Base-by-base conservation (phyloP, 2,113 vertebrate genomes). In the Bufo gargarizans region DNA sequence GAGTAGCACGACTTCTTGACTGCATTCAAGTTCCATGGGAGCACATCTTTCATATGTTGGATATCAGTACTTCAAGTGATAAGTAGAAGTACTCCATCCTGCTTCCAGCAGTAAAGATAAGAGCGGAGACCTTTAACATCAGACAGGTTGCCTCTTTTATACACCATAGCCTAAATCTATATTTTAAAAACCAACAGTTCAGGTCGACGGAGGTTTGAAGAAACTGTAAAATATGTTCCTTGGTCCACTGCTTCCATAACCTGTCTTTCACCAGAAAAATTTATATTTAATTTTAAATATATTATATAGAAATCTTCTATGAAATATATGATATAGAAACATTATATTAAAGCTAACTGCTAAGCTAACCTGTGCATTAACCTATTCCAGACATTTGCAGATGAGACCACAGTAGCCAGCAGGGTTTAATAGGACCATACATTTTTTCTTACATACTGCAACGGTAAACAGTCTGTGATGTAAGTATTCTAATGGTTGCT, bases 91-190 rank as follows among this genome's bases (percentile, higher is more conserved):
- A 47, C 59, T 49, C 20, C 7, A 71, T 16, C 82, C 14, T 17
- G 71, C n/a, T 84, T 59, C 20, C 65, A 71, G 82, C 47, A 84
- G 61, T 84, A 33, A 76, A 67, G 50, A 84, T 67, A 69, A 84
- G 65, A 71, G 82, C 63, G 19, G 20, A 84, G 82, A 69, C 82
- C 63, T 84, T 71, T 84, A 69, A 45, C 82, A 50, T 83, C 61
- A 69, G 47, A 71, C n/a, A 56, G 65, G 33, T 69, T 84, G 47
- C 5, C 63, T 71, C 63, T 71, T 83, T 55, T 53, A 53, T 71
- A 50, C 49, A 71, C 63, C 49, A 55, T 53, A 67, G 55, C 82
- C 82, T 71, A 11, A 84, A 53, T 69, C 63, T 71, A 33, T 71
- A 56, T 67, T 84, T 43, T 33, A 47, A 65, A 82, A 81, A 49